Conservation (phyloP, 2,113 vertebrate species). For the Saimiri boliviensis region DNA sequence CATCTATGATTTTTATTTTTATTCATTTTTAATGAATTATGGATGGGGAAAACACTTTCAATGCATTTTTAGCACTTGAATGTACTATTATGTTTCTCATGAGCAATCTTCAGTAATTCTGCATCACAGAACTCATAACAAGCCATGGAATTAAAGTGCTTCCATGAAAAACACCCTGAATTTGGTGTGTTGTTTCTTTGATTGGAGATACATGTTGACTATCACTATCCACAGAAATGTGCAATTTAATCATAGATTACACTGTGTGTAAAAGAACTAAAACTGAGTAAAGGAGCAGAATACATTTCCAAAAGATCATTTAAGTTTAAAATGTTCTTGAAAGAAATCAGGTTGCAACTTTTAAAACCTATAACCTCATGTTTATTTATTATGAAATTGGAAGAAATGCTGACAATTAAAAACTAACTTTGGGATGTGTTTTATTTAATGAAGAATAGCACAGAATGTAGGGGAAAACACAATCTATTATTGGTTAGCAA, state of each 20-base stretch:
- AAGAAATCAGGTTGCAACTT: not conserved
- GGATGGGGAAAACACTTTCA: not conserved
- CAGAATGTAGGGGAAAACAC: not conserved
- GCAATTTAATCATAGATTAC: conserved; percentile 15
- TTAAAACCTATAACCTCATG: not conserved
- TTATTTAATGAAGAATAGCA: not conserved
- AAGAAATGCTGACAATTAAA: not conserved
- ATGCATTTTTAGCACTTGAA: conserved; percentile 45
- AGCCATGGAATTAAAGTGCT: not conserved
- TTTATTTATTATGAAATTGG: not conserved
- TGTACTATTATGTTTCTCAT: conserved; percentile 31
- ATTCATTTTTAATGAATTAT: conserved; percentile 59
- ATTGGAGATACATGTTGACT: conserved; percentile 19
- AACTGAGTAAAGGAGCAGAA: not conserved
- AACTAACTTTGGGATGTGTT: not conserved
- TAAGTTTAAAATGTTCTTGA: conserved; percentile 27
- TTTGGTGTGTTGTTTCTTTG: conserved; percentile 34
- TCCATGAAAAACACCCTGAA: conserved; percentile 18
- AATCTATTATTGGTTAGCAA: not conserved
- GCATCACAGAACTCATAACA: not conserved
- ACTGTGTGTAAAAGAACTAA: not conserved
- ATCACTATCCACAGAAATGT: conserved; percentile 9
- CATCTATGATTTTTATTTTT: conserved; percentile 6
- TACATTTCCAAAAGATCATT: not conserved
- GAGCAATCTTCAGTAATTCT: conserved; percentile 52